These are phyloP conservation scores for Seira ritae DNA, from an alignment of 2,888 invertebrate species.

Conservation along the genomic window DNA sequence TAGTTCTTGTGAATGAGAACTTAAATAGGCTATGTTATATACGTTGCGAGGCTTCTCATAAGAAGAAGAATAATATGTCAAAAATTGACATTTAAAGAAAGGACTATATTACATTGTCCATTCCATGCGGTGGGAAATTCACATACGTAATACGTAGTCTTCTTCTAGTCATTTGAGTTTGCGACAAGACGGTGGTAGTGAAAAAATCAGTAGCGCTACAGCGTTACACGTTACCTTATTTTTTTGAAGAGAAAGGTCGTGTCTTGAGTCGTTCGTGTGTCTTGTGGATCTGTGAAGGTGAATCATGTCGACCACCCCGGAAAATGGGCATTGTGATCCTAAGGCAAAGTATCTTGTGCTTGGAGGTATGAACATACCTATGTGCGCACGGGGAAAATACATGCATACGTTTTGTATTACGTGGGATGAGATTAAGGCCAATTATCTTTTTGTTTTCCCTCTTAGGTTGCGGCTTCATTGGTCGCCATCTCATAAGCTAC, in stretches of 20 bases:
- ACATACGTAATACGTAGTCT: too few relatives aligned
- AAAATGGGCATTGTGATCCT: conserved; percentile 36
- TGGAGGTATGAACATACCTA: conserved; percentile 59
- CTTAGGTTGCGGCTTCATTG: conserved; percentile 94
- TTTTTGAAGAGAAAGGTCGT: background rate
- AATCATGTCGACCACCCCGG: conserved; percentile 34
- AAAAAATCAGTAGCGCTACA: background rate
- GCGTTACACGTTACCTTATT: background rate
- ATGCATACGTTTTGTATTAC: background rate
- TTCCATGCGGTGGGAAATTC: background rate
- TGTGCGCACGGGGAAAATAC: background rate
- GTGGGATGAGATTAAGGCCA: background rate
- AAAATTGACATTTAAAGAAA: background rate
- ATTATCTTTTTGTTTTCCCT: background rate
- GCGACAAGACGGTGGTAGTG: background rate
- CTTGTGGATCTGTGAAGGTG: background rate
- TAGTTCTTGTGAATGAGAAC: too few relatives aligned
- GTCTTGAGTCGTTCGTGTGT: background rate
- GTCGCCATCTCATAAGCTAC: conserved; percentile 89
- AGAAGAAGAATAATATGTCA: too few relatives aligned
- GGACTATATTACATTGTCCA: background rate
- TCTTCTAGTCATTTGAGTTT: background rate
- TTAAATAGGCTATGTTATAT: background rate
- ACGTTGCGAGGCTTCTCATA: too few relatives aligned
- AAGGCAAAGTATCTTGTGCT: conserved; percentile 67